Evolutionary conservation across 2,113 vertebrate species (phyloP).

Genomic region (Xenopus tropicalis): UCB_Xtro_10.0 CM004448.2:112837501-112838000

Average conservation of each 20-base stretch:
- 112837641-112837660: conserved; percentile 48
- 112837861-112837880: conserved; percentile 69
- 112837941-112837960: conserved; percentile 63
- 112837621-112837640: conserved; percentile 48
- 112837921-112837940: conserved; percentile 48
- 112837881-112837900: conserved; percentile 67
- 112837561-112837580: background rate
- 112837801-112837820: conserved; percentile 5
- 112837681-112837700: conserved; percentile 57
- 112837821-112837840: conserved; percentile 5
- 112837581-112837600: background rate
- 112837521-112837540: too few relatives aligned
- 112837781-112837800: conserved; percentile 49
- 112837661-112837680: conserved; percentile 53
- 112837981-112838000: conserved; percentile 37
- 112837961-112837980: background rate
- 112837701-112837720: conserved; percentile 64
- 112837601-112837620: conserved; percentile 16
- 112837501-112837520: too few relatives aligned
- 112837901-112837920: conserved; percentile 52
- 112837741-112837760: conserved; percentile 73
- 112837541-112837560: too few relatives aligned
- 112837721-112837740: conserved; percentile 69
- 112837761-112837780: conserved; percentile 68
- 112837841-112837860: conserved; percentile 61